These are phyloP conservation scores for Cuniculus paca DNA, from an alignment of 2,797 vertebrate genomes.

Conservation along the genomic window DNA sequence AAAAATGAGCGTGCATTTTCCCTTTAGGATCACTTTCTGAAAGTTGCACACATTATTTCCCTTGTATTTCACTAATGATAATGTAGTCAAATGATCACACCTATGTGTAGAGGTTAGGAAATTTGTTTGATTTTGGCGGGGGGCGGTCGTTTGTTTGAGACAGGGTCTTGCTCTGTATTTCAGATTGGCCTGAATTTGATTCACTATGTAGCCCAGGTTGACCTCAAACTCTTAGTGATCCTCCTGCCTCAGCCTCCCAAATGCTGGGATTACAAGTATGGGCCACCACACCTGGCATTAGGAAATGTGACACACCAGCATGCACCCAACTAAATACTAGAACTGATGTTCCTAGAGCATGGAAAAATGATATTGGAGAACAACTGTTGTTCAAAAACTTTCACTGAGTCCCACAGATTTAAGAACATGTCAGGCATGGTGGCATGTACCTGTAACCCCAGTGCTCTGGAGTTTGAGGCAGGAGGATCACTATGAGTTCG, in stretches of 20 bases:
- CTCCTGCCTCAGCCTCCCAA: background rate
- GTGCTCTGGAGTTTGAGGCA: background rate
- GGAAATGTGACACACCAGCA: background rate
- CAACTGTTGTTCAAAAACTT: conserved; percentile 42
- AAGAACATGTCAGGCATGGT: background rate
- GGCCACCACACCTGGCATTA: background rate
- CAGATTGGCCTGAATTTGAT: too few relatives aligned
- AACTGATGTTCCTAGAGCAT: background rate
- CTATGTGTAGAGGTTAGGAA: background rate
- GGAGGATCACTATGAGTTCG: background rate
- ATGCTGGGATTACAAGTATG: background rate
- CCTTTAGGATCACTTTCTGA: conserved; percentile 9
- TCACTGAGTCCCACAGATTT: background rate
- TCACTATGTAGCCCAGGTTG: too few relatives aligned
- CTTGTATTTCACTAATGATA: conserved; percentile 14
- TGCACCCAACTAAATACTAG: background rate
- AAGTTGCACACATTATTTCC: background rate
- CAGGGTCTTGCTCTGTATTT: too few relatives aligned
- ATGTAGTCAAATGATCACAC: conserved; percentile 22
- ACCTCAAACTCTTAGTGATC: too few relatives aligned
- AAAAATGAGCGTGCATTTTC: background rate
- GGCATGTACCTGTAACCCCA: background rate
- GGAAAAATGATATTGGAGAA: background rate
- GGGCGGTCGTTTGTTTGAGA: too few relatives aligned
- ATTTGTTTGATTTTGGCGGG: background rate